Evolutionary conservation across 1,140 invertebrate genomes (phyloP).

Genomic region (Cyphomyrmex costatus): DNA sequence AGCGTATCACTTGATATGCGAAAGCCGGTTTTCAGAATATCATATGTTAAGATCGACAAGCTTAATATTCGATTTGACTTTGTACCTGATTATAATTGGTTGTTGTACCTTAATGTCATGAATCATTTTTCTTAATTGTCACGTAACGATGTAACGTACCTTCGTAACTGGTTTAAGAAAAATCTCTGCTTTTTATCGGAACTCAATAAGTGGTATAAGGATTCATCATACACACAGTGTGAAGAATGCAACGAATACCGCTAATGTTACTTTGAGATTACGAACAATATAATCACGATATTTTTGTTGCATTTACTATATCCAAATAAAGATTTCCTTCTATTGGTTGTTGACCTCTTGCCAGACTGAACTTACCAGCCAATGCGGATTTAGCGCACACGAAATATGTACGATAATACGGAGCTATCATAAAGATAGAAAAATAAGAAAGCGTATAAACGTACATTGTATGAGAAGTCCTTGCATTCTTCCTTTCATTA

Average conservation of each 20-base stretch:
- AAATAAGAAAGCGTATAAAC: conserved; percentile 83
- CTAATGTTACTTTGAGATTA: conserved; percentile 15
- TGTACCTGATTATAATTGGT: conserved; percentile 49
- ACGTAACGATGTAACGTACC: conserved; percentile 67
- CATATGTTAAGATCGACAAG: conserved; percentile 56
- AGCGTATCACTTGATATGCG: conserved; percentile 45
- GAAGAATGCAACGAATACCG: conserved; percentile 22
- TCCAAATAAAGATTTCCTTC: conserved; percentile 65
- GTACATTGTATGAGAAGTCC: conserved; percentile 95
- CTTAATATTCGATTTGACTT: conserved; percentile 47
- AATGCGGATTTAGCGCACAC: conserved; percentile 81
- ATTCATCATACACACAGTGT: conserved; percentile 37
- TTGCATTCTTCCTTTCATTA: conserved; percentile 93
- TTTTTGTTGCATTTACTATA: conserved; percentile 59
- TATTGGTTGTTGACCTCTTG: conserved; percentile 32
- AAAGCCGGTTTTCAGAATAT: conserved; percentile 39
- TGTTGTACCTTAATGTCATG: conserved; percentile 44
- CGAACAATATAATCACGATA: conserved; percentile 56
- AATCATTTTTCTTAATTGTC: conserved; percentile 63
- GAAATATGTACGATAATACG: conserved; percentile 74
- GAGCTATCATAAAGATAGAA: conserved; percentile 63
- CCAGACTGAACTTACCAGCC: conserved; percentile 82
- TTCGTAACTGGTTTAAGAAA: conserved; percentile 60
- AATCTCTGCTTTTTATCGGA: conserved; percentile 62
- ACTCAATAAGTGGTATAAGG: conserved; percentile 12